A percentile compares a stretch with the other conserved stretches of the same genome.
Conservation (phyloP, 2,113 vertebrate genomes). For the Struthio camelus region DNA sequence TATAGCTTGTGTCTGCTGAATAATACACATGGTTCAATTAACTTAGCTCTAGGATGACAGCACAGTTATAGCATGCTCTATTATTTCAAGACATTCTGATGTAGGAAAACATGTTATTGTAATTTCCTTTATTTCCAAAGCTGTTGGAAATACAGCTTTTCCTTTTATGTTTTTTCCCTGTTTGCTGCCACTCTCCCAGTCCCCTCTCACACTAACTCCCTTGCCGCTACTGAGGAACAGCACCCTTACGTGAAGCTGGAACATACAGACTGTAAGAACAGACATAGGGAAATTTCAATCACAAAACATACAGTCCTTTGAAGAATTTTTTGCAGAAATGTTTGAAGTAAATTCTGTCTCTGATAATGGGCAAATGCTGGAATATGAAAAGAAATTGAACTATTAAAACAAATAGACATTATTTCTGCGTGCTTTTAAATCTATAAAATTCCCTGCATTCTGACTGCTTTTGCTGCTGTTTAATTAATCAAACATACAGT, state of each 20-base stretch:
- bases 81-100: slow-evolving; percentile 21
- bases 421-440: neutral
- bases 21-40: slow-evolving; percentile 28
- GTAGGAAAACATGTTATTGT: neutral
- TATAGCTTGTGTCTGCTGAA: slow-evolving; percentile 26
- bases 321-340: neutral
- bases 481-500: neutral
- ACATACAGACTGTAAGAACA: neutral
- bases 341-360: neutral
- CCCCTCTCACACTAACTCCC: neutral
- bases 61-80: neutral
- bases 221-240: neutral
- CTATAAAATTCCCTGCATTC: neutral
- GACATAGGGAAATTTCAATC: neutral
- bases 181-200: neutral
- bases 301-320: neutral
- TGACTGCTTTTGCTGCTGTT: neutral
- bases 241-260: neutral
- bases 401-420: neutral
- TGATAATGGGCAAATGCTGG: too few relatives aligned
- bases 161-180: neutral
- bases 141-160: neutral
- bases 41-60: neutral
- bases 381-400: neutral
- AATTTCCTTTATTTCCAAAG: neutral